Conservation (phyloP, 2,888 invertebrate genomes). For the Graphium colonna region DNA sequence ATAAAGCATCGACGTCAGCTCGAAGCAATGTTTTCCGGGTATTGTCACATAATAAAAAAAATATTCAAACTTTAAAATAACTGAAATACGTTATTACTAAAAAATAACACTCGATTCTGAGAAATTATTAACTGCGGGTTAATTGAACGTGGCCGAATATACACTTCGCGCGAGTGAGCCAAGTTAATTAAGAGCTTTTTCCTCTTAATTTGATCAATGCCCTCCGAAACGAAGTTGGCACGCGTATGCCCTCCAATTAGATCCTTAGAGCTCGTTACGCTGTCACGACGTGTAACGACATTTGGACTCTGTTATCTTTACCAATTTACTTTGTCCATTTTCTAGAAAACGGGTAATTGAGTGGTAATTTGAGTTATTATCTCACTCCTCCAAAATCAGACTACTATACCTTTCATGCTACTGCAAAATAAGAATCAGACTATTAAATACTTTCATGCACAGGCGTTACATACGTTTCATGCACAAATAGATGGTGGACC, state of each 20-base stretch:
- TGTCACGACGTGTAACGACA: neutral
- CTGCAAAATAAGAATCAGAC: too few relatives aligned
- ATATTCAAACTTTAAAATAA: neutral
- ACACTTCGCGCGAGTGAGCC: constrained; percentile 1
- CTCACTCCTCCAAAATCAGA: too few relatives aligned
- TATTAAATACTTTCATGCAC: too few relatives aligned
- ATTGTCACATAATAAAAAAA: too few relatives aligned
- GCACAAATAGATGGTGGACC: too few relatives aligned
- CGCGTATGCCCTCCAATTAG: constrained; percentile 17
- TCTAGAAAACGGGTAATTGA: too few relatives aligned
- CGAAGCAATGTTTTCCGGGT: neutral
- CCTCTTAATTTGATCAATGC: constrained; percentile 18
- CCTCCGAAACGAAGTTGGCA: neutral
- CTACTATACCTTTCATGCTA: too few relatives aligned
- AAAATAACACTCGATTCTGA: neutral
- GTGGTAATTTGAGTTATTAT: too few relatives aligned
- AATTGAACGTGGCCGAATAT: neutral
- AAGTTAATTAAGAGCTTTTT: constrained; percentile 18
- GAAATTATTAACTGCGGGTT: neutral
- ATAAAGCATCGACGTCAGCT: too few relatives aligned
- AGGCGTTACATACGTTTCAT: too few relatives aligned
- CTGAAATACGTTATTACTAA: too few relatives aligned
- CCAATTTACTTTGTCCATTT: constrained; percentile 4
- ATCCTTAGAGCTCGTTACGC: neutral
- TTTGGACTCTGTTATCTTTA: constrained; percentile 15